Conservation (phyloP, 2,113 vertebrate genomes). For the Nerophis ophidion region DNA sequence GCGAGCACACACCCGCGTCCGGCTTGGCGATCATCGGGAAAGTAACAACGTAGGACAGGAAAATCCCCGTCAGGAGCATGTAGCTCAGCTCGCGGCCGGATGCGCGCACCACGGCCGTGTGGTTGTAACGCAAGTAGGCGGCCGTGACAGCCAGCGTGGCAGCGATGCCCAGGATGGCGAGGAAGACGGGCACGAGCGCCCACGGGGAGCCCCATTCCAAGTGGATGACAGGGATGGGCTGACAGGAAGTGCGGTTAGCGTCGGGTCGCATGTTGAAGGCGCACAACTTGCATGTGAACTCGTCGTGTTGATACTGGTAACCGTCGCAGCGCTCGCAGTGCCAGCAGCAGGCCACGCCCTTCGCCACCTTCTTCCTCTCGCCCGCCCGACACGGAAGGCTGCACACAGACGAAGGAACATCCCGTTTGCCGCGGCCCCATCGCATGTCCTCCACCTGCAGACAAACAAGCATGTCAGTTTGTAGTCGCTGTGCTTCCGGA, state of each 20-base stretch:
- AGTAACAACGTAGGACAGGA: conserved; percentile 90
- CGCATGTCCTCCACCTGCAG: conserved; percentile 73
- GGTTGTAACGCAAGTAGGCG: conserved; percentile 85
- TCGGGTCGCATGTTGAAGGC: conserved; percentile 86
- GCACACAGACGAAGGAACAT: conserved; percentile 83
- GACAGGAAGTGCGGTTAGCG: conserved; percentile 85
- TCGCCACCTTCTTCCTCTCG: conserved; percentile 93
- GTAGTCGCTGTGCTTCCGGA: too few species aligned
- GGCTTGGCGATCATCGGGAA: conserved; percentile 94
- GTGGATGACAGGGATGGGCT: conserved; percentile 88
- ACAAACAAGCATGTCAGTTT: too few species aligned
- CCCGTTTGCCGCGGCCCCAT: conserved; percentile 78
- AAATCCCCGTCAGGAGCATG: conserved; percentile 90
- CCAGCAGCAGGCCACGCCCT: conserved; percentile 95
- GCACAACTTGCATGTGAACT: conserved; percentile 88
- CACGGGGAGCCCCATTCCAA: conserved; percentile 94
- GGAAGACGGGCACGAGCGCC: conserved; percentile 86
- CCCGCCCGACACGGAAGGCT: conserved; percentile 87
- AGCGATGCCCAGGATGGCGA: conserved; percentile 84
- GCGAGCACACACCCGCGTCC: conserved; percentile 82
- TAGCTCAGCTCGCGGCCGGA: conserved; percentile 94
- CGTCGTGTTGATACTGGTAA: conserved; percentile 89
- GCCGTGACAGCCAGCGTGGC: conserved; percentile 74
- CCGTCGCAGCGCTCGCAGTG: conserved; percentile 94
- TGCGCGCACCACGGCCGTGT: conserved; percentile 90